phyloP scores from a whole-genome alignment of 1,140 invertebrate genomes.

The Drosophila kurseongensis region DNA sequence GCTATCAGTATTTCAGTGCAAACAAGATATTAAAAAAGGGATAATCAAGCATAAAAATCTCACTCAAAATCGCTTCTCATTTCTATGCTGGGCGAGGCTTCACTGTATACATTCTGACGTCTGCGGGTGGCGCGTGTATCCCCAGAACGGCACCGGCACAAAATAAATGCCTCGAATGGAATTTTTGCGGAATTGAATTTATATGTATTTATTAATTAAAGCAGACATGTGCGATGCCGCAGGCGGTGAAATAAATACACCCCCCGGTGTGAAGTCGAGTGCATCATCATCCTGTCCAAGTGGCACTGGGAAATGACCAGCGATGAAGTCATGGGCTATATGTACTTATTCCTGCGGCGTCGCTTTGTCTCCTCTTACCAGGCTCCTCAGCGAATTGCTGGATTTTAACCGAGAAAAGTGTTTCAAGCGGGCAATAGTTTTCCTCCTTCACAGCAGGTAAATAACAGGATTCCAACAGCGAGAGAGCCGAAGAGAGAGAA shows the following conservation, averaged over 20 bases:
- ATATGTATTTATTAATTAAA: constrained; percentile 71
- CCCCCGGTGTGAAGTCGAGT: constrained; percentile 13
- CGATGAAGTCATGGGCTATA: constrained; percentile 40
- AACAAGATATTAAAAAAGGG: not conserved
- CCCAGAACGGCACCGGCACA: constrained; percentile 28
- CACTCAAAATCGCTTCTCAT: no score
- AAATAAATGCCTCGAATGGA: constrained; percentile 43
- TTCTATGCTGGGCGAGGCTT: no score
- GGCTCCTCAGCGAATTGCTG: constrained; percentile 17
- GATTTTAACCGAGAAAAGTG: not conserved
- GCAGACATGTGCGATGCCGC: constrained; percentile 36
- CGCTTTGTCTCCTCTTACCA: constrained; percentile 35
- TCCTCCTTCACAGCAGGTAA: constrained; percentile 8
- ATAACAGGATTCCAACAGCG: not conserved
- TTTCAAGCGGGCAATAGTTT: constrained; percentile 9
- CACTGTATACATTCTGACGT: constrained; percentile 46
- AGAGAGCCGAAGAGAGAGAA: constrained; percentile 12
- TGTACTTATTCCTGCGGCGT: constrained; percentile 20
- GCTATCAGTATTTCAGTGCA: not conserved
- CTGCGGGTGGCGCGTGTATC: constrained; percentile 50
- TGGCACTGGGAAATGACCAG: constrained; percentile 9
- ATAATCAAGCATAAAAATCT: not conserved
- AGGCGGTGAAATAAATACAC: constrained; percentile 29
- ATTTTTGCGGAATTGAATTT: constrained; percentile 48
- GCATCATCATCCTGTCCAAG: constrained; percentile 34